A percentile compares a stretch with the other conserved stretches of the same genome.
phyloP scores from a whole-genome alignment of 2,113 vertebrate genomes.

The Zapus hudsonius region DNA sequence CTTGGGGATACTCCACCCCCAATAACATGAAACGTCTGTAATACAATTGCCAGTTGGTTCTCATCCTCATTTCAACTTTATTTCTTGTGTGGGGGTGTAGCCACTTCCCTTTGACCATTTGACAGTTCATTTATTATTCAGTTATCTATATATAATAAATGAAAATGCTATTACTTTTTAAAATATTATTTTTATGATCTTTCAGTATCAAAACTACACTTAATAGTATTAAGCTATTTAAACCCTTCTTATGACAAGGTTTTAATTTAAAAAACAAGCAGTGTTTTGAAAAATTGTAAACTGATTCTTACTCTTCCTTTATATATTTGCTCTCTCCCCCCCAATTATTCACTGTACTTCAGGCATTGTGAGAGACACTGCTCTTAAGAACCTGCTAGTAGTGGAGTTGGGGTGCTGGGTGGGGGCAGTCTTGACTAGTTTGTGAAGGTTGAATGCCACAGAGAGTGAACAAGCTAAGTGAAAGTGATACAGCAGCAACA shows the following conservation, averaged over 20 bases:
- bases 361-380: background rate
- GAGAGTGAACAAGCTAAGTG: slow-evolving; percentile 20
- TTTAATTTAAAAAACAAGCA: background rate
- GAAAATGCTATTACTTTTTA: slow-evolving; percentile 26
- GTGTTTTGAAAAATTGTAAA: background rate
- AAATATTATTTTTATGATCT: slow-evolving; percentile 39
- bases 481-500: background rate
- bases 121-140: background rate
- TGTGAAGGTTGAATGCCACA: background rate
- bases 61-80: background rate
- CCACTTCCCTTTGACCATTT: background rate
- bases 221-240: background rate
- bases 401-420: background rate
- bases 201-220: background rate
- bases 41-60: background rate
- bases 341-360: background rate
- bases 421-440: background rate
- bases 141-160: background rate
- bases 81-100: background rate
- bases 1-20: background rate
- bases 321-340: background rate
- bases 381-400: background rate
- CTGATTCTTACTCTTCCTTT: background rate
- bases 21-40: background rate
- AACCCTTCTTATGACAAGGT: background rate